Conservation (phyloP, 2,888 invertebrate species). For the Fragum fragum region DNA sequence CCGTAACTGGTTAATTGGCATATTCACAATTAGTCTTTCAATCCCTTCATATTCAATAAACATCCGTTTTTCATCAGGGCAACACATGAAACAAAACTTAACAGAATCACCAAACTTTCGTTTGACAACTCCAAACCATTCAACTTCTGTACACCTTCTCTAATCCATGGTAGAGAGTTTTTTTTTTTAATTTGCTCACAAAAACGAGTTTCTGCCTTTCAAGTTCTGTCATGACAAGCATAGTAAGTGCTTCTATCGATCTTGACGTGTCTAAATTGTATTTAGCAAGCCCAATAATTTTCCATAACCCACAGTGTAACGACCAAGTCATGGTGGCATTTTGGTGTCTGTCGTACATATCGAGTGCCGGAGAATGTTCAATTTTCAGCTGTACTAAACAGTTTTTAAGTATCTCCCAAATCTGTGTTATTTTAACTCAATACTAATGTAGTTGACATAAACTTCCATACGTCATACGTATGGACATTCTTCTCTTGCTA, state of each 20-base stretch:
- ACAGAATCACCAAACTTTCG: slow-evolving; percentile 29
- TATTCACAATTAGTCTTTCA: slow-evolving; percentile 27
- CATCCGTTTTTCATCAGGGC: slow-evolving; percentile 53
- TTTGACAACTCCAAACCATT: slow-evolving; percentile 27
- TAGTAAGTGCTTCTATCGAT: too few species aligned
- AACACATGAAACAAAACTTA: slow-evolving; percentile 45
- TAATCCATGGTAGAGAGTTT: slow-evolving; percentile 40
- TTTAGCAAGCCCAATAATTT: slow-evolving; percentile 11
- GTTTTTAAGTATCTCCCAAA: neutral
- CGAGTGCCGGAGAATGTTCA: neutral
- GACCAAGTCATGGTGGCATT: neutral
- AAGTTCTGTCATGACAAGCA: slow-evolving; percentile 42
- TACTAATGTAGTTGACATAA: too few species aligned
- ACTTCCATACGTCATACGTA: too few species aligned
- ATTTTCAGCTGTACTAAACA: neutral
- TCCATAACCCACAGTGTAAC: neutral
- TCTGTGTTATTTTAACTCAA: too few species aligned
- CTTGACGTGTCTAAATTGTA: too few species aligned
- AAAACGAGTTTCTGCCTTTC: slow-evolving; percentile 44
- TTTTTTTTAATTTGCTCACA: slow-evolving; percentile 48
- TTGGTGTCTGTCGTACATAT: neutral
- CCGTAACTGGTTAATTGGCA: slow-evolving; percentile 30
- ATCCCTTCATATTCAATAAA: slow-evolving; percentile 38
- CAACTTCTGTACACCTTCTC: slow-evolving; percentile 34
- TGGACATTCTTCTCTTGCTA: too few species aligned